Evolutionary conservation across 2,888 invertebrate species (phyloP).

Genomic region (Notodromas monacha): DNA sequence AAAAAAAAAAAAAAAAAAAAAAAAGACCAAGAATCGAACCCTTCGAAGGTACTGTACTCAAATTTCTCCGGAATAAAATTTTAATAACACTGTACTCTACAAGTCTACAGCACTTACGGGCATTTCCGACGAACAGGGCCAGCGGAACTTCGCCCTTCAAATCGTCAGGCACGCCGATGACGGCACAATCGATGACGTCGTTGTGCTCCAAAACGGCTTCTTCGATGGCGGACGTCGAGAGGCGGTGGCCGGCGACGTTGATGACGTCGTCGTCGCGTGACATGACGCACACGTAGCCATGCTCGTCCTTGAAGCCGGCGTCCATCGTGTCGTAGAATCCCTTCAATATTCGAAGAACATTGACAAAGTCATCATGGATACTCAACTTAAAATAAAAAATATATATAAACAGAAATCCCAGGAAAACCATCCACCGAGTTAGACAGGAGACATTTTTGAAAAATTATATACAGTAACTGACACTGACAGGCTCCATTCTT

Average conservation of each 20-base stretch:
- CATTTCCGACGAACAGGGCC: constrained; percentile 46
- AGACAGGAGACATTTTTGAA: constrained; percentile 6
- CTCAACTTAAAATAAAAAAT: not conserved
- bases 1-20: too few species aligned
- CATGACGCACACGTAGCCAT: constrained; percentile 56
- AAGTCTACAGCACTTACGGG: not conserved
- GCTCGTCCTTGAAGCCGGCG: constrained; percentile 49
- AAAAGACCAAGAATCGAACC: too few species aligned
- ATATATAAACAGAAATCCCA: constrained; percentile 9
- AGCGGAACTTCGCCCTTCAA: constrained; percentile 69
- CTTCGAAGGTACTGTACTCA: too few species aligned
- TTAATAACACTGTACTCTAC: too few species aligned
- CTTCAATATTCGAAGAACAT: constrained; percentile 18
- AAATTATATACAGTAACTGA: not conserved
- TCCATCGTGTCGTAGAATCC: constrained; percentile 84
- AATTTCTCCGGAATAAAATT: too few species aligned
- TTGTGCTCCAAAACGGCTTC: constrained; percentile 61
- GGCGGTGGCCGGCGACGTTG: constrained; percentile 68
- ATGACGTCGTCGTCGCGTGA: constrained; percentile 77
- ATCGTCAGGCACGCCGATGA: constrained; percentile 56
- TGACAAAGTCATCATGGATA: constrained; percentile 5
- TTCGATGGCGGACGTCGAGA: constrained; percentile 61
- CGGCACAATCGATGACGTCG: constrained; percentile 50
- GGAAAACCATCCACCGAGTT: too few species aligned
- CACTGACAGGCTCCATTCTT: too few species aligned